Evolutionary conservation across 2,888 invertebrate species (phyloP).

Genomic region (Stenchaetothrips biformis): DNA sequence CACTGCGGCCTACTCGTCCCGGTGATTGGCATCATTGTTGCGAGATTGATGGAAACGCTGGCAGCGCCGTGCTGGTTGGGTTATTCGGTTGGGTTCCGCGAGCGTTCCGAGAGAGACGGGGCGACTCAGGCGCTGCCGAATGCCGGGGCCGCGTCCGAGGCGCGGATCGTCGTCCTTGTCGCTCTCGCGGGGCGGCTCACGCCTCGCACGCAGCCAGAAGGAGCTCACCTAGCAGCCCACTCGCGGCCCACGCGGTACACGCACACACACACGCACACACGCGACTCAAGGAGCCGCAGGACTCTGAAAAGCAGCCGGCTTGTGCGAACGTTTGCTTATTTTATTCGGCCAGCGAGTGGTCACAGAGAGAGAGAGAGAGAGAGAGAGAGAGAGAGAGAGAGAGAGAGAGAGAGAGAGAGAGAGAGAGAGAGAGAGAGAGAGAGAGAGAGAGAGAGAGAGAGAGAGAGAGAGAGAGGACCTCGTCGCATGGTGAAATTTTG

Average conservation of each 20-base stretch:
- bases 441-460: too few relatives aligned
- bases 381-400: neutral
- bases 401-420: neutral
- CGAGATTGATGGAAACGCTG: too few relatives aligned
- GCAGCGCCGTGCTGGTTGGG: too few relatives aligned
- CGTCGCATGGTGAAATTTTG: too few relatives aligned
- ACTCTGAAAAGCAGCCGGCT: neutral
- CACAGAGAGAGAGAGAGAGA: neutral
- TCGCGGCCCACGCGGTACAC: neutral
- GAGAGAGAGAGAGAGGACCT: too few relatives aligned
- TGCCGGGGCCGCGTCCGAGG: neutral
- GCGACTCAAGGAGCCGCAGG: neutral
- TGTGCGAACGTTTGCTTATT: neutral
- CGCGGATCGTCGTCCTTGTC: neutral
- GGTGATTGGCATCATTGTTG: too few relatives aligned
- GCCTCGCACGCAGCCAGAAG: neutral
- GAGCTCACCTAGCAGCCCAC: conserved; percentile 22
- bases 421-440: too few relatives aligned
- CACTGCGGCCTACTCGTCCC: too few relatives aligned
- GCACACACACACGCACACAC: neutral
- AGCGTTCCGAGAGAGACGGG: too few relatives aligned
- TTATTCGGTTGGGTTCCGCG: too few relatives aligned
- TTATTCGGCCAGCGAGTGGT: neutral
- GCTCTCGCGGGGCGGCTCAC: neutral
- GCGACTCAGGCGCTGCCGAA: neutral